Evolutionary conservation across 2,888 invertebrate species (phyloP), one percentile per base, ranked within the genome.

Genomic region (Euspilapteryx auroguttella): DNA sequence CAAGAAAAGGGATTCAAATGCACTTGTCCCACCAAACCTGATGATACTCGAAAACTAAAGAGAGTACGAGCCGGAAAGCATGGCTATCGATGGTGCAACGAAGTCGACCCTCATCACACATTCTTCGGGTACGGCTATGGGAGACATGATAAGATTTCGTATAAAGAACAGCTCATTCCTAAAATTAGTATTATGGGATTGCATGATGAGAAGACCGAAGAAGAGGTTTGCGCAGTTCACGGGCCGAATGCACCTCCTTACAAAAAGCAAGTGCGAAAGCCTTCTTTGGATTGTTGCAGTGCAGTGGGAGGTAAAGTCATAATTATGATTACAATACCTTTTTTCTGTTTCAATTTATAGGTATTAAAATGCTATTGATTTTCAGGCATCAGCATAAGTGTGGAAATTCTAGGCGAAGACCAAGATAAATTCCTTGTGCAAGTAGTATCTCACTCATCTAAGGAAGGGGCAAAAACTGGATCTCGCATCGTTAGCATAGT

Each of bases 401-500:
- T 78, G 1, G 76, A 79, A 44, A 48, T 48, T 32, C 45, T 76
- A 12, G 78, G 76, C 6, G 63, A 76, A 40, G 59, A 64, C 21
- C 61, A 55, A 39, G 58, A 55, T 29, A 81, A 80, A 45, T 79
- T 84, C 44, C 55, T 82, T 6, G 71, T 84, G 5, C 80, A 82
- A 55, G 56, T 80, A 7, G 79, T 80, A 14, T 81, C 81, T 11
- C 77, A 82, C 40, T 78, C 82, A 27, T 76, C 78, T 23, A 65
- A 77, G 31, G 66, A 79, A 42, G 79, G 76, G 20, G 66, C 63
- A 31, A 79, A 79, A 44, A 78, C 76, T 31, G 81, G 82, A 8
- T 78, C 81, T 8, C 79, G 79, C 40, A 63, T 83, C 32, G 77
- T 81, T 27, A 73, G 80, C 38, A 81, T 82, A 51, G 54, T 80